Evolutionary conservation across 2,113 vertebrate species (phyloP).

Genomic region (Chascanopsetta lugubris): DNA sequence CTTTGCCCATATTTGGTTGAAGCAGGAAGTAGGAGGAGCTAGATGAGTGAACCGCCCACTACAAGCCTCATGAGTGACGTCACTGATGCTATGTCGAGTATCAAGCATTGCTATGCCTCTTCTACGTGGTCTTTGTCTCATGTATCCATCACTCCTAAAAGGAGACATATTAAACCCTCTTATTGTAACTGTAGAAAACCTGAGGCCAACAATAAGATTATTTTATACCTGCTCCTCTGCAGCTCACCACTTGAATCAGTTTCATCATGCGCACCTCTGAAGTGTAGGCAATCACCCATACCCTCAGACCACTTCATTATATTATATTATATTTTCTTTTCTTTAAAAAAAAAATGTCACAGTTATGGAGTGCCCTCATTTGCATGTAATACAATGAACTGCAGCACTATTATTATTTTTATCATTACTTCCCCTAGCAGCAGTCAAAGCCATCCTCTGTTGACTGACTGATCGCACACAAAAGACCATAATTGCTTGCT

Average conservation of each 20-base stretch:
- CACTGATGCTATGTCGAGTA: too few species aligned
- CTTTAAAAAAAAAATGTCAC: conserved; percentile 28
- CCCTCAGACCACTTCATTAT: conserved; percentile 2
- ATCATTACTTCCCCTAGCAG: conserved; percentile 59
- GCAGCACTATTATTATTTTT: conserved; percentile 14
- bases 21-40: too few species aligned
- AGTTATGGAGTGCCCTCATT: conserved; percentile 22
- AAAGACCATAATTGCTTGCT: conserved; percentile 77
- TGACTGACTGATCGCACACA: conserved; percentile 71
- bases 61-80: too few species aligned
- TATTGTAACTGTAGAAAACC: neutral
- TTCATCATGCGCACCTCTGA: conserved; percentile 11
- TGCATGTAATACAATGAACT: conserved; percentile 20
- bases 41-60: too few species aligned
- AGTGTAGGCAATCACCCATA: conserved; percentile 7
- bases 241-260: neutral
- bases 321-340: neutral
- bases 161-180: neutral
- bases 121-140: neutral
- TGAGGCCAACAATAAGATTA: neutral
- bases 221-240: neutral
- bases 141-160: neutral
- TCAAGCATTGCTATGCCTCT: too few species aligned
- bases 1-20: too few species aligned
- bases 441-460: conserved; percentile 6